Base-by-base conservation (phyloP, 1,140 invertebrate genomes). In the Vollenhovia emeryi region DNA sequence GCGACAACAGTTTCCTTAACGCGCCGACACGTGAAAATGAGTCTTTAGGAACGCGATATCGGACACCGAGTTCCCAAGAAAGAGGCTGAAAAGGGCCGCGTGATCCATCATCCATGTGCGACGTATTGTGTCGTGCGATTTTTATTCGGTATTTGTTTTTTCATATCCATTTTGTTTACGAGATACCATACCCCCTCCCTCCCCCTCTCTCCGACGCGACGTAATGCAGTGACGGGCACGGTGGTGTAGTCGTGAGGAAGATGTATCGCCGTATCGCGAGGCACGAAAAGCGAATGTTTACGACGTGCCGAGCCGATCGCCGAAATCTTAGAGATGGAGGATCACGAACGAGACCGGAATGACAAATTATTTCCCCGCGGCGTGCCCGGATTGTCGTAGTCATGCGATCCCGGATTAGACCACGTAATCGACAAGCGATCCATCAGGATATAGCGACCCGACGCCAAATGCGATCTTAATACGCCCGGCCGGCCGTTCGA, bases 381-480 rank as follows among this genome's bases (percentile, higher is more conserved):
- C 52, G 55, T 73, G 50, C 69, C 84, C 59, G 66, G 84, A 84
- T 89, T 87, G 86, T 55, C 88, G 62, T 85, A 85, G 75, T 85
- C 69, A 87, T 90, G 89, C 52, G 71, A 89, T 52, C 21, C 59
- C 60, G 86, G 83, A 89, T 90, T 87, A 87, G 83, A 60, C 40
- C 74, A 52, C 82, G 83, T 91, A 90, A 91, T 88, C 82, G 84
- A 87, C 64, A 24, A 87, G 55, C 87, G 75, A 91, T 91, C 87
- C 75, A 87, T 91, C 91, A 92, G 69, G 84, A 76, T 64, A 43
- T 73, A 80, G 36, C 83, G 57, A 88, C 73, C 60, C 60, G 50
- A 68, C 48, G 50, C 55, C 57, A 90, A 89, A 90, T 86, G 62
- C 84, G 79, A 92, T 90, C 87, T 91, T 92, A 89, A 92, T 91